Conservation (phyloP, 2,113 vertebrate genomes). For the Gobius niger region DNA sequence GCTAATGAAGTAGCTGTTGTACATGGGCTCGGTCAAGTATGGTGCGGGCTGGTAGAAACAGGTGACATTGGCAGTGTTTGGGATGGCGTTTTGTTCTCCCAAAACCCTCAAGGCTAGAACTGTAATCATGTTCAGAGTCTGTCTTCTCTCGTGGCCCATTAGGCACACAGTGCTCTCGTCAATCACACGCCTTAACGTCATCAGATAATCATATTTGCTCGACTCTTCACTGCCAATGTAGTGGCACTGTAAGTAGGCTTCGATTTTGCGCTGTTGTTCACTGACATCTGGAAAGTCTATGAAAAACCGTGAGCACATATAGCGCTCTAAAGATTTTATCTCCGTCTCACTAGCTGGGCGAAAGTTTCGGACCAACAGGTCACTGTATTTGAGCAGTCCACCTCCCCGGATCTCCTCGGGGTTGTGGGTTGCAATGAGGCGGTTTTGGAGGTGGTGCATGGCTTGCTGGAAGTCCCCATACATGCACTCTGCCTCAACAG, state of each 20-base stretch:
- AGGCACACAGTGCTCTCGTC: constrained; percentile 93
- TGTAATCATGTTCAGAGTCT: constrained; percentile 96
- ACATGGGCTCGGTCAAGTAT: constrained; percentile 84
- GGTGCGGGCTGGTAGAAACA: constrained; percentile 95
- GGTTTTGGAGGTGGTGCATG: constrained; percentile 85
- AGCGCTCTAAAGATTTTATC: constrained; percentile 92
- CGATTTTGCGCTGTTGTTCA: constrained; percentile 92
- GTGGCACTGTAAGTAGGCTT: constrained; percentile 91
- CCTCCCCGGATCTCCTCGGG: constrained; percentile 96
- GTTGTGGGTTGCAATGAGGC: constrained; percentile 89
- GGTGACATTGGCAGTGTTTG: constrained; percentile 86
- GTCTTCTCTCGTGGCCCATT: constrained; percentile 89
- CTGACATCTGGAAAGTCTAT: constrained; percentile 93
- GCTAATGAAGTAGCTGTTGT: constrained; percentile 85
- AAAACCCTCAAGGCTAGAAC: constrained; percentile 90
- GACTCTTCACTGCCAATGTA: constrained; percentile 89
- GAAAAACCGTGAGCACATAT: constrained; percentile 99
- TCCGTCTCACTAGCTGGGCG: constrained; percentile 85
- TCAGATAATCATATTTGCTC: constrained; percentile 93
- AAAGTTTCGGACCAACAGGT: constrained; percentile 91
- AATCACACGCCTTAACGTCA: constrained; percentile 89
- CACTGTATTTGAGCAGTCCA: constrained; percentile 93
- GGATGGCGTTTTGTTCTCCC: constrained; percentile 92
- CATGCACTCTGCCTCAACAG: constrained; percentile 90
- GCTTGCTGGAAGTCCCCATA: constrained; percentile 91